Conservation (phyloP, 2,888 invertebrate species). For the Dendrolimus pini region DNA sequence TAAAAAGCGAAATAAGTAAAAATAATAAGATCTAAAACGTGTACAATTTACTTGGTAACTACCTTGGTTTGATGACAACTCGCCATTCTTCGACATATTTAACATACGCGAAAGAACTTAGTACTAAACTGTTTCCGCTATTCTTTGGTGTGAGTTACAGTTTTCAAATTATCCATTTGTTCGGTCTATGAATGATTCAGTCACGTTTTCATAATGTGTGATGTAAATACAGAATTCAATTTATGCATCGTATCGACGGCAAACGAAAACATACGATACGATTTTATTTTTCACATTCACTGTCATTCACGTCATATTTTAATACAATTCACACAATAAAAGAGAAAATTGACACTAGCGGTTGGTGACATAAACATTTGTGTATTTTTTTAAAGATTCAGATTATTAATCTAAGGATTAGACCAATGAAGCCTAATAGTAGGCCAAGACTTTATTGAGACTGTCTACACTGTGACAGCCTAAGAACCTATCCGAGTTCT, state of each 20-base stretch:
- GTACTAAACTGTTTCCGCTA: constrained; percentile 31
- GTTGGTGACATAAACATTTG: too few relatives aligned
- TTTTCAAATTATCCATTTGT: constrained; percentile 58
- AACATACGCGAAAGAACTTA: constrained; percentile 29
- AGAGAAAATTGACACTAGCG: too few relatives aligned
- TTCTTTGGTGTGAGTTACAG: constrained; percentile 42
- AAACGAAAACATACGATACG: constrained; percentile 6
- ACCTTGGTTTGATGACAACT: constrained; percentile 81
- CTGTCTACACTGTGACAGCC: too few relatives aligned
- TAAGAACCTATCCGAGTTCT: too few relatives aligned
- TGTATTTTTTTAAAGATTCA: too few relatives aligned
- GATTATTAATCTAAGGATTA: too few relatives aligned
- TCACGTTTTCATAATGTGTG: constrained; percentile 28
- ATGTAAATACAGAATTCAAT: constrained; percentile 5
- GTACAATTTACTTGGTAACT: constrained; percentile 19
- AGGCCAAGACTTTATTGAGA: too few relatives aligned
- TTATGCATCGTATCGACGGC: constrained; percentile 7
- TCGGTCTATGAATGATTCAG: constrained; percentile 26
- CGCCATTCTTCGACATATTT: constrained; percentile 85
- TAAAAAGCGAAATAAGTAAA: constrained; percentile 5
- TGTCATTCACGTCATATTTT: too few relatives aligned
- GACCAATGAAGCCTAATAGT: too few relatives aligned
- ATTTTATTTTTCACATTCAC: background rate
- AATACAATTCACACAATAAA: too few relatives aligned
- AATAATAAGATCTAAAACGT: constrained; percentile 1